These are phyloP conservation scores for Murina feae DNA, from an alignment of 2,113 vertebrate genomes.

Conservation along the genomic window DNA sequence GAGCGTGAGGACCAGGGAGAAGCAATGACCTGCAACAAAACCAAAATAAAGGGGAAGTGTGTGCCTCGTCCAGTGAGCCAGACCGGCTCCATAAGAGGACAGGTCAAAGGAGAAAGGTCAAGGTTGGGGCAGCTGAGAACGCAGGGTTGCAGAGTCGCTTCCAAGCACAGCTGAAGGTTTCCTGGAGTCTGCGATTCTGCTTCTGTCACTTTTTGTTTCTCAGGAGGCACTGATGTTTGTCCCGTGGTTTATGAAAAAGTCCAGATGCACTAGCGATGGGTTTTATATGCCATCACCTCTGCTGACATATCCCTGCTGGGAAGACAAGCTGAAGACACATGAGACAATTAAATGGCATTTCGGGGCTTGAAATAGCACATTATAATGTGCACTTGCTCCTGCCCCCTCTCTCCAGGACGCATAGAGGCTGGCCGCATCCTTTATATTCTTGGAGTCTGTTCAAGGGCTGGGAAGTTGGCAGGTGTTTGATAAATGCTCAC, in stretches of 20 bases:
- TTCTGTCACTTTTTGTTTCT: background rate
- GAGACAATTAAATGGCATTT: background rate
- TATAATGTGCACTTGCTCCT: conserved; percentile 19
- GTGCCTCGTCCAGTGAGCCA: background rate
- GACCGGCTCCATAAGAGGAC: background rate
- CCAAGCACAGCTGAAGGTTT: background rate
- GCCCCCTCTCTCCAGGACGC: background rate
- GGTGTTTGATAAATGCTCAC: conserved; percentile 40
- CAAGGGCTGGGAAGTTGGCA: background rate
- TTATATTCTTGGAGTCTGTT: conserved; percentile 10
- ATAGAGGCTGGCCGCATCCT: background rate
- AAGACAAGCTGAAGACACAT: conserved; percentile 30
- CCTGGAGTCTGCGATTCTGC: conserved; percentile 10
- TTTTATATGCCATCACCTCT: conserved; percentile 16
- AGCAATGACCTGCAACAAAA: background rate
- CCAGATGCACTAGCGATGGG: conserved; percentile 14
- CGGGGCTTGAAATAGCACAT: background rate
- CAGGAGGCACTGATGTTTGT: conserved; percentile 31
- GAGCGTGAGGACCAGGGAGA: background rate
- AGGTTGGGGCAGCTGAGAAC: background rate
- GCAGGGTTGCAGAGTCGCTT: background rate
- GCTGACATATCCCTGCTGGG: background rate
- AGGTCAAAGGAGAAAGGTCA: background rate
- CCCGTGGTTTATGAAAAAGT: conserved; percentile 60
- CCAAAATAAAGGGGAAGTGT: background rate